A percentile compares a stretch with the other conserved stretches of the same genome.
phyloP scores from a whole-genome alignment of 2,888 invertebrate species.

The Troglohyphantes excavatus region DNA sequence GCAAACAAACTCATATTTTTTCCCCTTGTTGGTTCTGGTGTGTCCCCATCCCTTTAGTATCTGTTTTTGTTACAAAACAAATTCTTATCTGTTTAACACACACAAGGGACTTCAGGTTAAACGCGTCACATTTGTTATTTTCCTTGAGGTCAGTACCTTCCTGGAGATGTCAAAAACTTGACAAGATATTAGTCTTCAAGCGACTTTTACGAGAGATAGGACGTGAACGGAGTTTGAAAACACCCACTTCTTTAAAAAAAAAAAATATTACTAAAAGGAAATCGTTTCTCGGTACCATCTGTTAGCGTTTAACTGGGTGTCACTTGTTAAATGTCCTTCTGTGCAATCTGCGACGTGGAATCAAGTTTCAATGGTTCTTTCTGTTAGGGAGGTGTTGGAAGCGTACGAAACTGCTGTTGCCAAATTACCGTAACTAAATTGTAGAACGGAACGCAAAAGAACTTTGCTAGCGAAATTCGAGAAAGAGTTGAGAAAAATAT shows the following conservation, averaged over 20 bases:
- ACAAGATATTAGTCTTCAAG: conserved; percentile 31
- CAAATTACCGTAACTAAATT: too few species aligned
- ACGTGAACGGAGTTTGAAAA: neutral
- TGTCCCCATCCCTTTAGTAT: neutral
- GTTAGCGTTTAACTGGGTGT: conserved; percentile 22
- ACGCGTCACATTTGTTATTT: neutral
- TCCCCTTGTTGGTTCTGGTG: too few species aligned
- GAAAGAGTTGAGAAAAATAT: too few species aligned
- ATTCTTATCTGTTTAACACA: neutral
- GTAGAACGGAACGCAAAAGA: neutral
- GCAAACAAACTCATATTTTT: too few species aligned
- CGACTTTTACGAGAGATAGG: conserved; percentile 31
- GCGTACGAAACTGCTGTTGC: neutral
- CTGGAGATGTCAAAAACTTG: conserved; percentile 39
- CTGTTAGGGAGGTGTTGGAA: neutral
- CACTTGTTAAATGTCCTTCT: conserved; percentile 12
- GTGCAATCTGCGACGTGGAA: neutral
- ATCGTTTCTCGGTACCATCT: conserved; percentile 21
- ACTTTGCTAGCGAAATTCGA: too few species aligned
- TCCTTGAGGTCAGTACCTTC: conserved; percentile 40
- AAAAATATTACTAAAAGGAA: too few species aligned
- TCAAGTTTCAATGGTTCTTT: neutral
- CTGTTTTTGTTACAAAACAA: neutral
- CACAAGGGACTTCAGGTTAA: conserved; percentile 4
- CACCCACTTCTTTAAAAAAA: conserved; percentile 29